Evolutionary conservation across 1,140 invertebrate genomes (phyloP).

Genomic region (Cydia splendana): DNA sequence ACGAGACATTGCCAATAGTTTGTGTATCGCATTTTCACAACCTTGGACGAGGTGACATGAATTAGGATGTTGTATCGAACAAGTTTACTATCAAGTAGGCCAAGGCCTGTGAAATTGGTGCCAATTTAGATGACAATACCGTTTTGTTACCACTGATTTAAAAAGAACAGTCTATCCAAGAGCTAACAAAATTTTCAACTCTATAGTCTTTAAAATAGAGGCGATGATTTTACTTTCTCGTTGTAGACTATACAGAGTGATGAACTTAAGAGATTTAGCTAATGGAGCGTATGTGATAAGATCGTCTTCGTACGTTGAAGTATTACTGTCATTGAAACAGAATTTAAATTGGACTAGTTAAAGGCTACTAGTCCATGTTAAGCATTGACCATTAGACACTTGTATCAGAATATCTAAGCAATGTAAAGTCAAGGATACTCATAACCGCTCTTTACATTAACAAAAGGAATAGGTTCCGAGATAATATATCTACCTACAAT

Average conservation of each 20-base stretch:
- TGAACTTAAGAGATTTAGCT: constrained; percentile 5
- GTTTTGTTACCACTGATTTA: not conserved
- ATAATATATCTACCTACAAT: no score
- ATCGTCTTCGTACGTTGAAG: not conserved
- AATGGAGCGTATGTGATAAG: not conserved
- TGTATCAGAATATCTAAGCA: no score
- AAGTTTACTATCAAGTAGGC: not conserved
- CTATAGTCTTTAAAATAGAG: not conserved
- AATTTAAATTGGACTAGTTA: not conserved
- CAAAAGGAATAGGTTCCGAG: no score
- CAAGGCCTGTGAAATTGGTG: constrained; percentile 2
- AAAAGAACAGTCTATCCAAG: not conserved
- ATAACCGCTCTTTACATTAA: no score
- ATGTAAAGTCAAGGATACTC: no score
- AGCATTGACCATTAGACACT: no score
- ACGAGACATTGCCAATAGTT: not conserved
- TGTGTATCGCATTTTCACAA: not conserved
- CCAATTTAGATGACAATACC: not conserved
- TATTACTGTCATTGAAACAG: not conserved
- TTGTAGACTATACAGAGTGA: not conserved
- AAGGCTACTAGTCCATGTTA: not conserved
- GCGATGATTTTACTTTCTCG: not conserved
- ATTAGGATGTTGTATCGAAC: not conserved
- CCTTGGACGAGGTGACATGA: constrained; percentile 2
- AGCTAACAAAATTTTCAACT: not conserved